Evolutionary conservation across 2,888 invertebrate species (phyloP).

Genomic region (Cerastis leucographa): DNA sequence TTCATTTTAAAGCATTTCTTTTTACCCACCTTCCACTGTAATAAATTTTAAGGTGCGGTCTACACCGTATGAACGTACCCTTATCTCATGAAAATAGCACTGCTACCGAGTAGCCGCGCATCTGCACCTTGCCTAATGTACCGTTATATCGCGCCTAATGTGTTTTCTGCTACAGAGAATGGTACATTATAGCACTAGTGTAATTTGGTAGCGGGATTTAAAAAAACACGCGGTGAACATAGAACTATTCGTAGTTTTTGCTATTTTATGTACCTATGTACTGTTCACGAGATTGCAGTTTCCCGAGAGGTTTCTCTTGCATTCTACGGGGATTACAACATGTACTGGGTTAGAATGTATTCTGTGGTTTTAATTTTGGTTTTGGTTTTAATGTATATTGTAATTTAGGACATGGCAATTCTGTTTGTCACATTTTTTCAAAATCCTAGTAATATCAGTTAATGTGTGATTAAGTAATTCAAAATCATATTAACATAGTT

Average conservation of each 20-base stretch:
- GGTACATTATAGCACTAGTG: conserved; percentile 42
- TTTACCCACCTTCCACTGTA: conserved; percentile 58
- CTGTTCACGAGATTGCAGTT: conserved; percentile 2
- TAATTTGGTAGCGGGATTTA: conserved; percentile 5
- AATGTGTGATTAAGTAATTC: background rate
- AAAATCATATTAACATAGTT: background rate
- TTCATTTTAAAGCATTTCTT: conserved; percentile 60
- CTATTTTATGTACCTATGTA: background rate
- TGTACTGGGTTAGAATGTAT: background rate
- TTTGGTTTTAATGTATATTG: too few relatives aligned
- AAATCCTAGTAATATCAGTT: background rate
- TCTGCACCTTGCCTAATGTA: conserved; percentile 76
- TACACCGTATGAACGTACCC: conserved; percentile 68
- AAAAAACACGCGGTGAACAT: conserved; percentile 23
- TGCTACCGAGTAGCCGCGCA: conserved; percentile 65
- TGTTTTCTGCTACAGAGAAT: conserved; percentile 68
- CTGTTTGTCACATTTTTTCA: background rate
- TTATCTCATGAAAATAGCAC: conserved; percentile 73
- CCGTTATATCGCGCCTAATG: conserved; percentile 70
- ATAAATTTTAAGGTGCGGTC: conserved; percentile 69
- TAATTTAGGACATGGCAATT: background rate
- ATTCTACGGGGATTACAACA: too few relatives aligned
- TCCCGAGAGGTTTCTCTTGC: background rate
- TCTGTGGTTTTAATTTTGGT: background rate
- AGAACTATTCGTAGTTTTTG: conserved; percentile 20